A percentile compares a stretch with the other conserved stretches of the same genome.
Conservation (phyloP, 2,113 vertebrate species). For the Psettodes erumei region DNA sequence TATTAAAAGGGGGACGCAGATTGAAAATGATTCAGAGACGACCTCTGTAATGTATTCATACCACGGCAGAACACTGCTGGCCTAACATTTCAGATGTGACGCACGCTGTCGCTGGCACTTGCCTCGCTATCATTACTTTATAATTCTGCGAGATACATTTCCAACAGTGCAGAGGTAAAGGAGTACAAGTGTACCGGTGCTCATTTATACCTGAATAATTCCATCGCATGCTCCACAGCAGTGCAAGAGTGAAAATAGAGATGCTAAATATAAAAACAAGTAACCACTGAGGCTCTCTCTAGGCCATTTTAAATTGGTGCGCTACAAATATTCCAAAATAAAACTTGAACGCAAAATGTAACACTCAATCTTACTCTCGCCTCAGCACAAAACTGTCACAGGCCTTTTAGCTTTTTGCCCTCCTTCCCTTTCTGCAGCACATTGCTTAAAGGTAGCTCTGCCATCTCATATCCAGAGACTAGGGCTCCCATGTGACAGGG, state of each 20-base stretch:
- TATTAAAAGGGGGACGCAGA: conserved; percentile 67
- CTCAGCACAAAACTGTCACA: conserved; percentile 14
- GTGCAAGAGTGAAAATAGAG: conserved; percentile 24
- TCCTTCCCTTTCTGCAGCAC: not conserved
- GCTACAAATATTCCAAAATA: conserved; percentile 21
- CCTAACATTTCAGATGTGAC: conserved; percentile 10
- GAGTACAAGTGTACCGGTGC: not conserved
- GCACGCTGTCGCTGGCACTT: not conserved
- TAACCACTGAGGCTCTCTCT: not conserved
- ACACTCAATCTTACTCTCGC: not conserved
- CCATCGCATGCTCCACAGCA: not conserved
- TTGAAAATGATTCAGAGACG: conserved; percentile 62
- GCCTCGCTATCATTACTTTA: conserved; percentile 14
- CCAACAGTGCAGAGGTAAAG: conserved; percentile 7
- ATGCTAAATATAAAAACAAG: conserved; percentile 17
- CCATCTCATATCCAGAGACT: not conserved
- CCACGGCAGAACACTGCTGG: not conserved
- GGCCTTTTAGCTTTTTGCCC: conserved; percentile 11
- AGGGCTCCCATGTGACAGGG: conserved; percentile 3
- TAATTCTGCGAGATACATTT: conserved; percentile 14
- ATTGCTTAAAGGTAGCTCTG: not conserved
- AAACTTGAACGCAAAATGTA: not conserved
- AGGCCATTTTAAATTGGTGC: not conserved
- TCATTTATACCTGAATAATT: conserved; percentile 12
- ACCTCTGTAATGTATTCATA: conserved; percentile 61